Evolutionary conservation across 1,140 invertebrate species (phyloP).

Genomic region (Gonioctena quinquepunctata): DNA sequence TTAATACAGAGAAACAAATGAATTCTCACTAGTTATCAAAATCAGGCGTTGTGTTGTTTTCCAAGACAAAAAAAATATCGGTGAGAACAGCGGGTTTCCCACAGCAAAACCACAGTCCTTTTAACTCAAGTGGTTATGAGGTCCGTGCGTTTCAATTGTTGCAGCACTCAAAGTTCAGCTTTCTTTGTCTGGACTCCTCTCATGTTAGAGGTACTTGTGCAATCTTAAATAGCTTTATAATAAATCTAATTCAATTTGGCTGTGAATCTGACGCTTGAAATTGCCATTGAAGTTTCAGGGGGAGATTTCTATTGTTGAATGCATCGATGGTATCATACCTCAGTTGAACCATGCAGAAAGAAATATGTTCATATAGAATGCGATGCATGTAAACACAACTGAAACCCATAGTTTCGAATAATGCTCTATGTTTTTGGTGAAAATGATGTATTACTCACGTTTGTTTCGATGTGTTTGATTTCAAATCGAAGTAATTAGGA

Average conservation of each 20-base stretch:
- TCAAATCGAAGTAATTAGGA: too few species aligned
- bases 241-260: constrained; percentile 32
- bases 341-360: too few species aligned
- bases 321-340: too few species aligned
- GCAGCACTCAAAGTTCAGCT: constrained; percentile 31
- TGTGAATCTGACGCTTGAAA: constrained; percentile 21
- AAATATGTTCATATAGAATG: too few species aligned
- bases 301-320: too few species aligned
- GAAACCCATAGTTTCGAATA: too few species aligned
- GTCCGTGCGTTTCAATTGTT: constrained; percentile 25
- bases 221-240: constrained; percentile 36
- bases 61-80: constrained; percentile 21
- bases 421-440: too few species aligned
- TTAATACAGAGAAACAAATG: too few species aligned
- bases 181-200: constrained; percentile 36
- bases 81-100: constrained; percentile 31
- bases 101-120: constrained; percentile 37
- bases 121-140: constrained; percentile 29
- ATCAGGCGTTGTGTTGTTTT: constrained; percentile 16
- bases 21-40: background rate
- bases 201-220: constrained; percentile 27
- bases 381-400: too few species aligned
- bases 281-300: background rate
- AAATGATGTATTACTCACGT: too few species aligned
- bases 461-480: too few species aligned